A percentile compares a stretch with the other conserved stretches of the same genome.
These are phyloP conservation scores for Setipinna tenuifilis DNA, from an alignment of 2,797 vertebrate genomes.

Conservation along the genomic window DNA sequence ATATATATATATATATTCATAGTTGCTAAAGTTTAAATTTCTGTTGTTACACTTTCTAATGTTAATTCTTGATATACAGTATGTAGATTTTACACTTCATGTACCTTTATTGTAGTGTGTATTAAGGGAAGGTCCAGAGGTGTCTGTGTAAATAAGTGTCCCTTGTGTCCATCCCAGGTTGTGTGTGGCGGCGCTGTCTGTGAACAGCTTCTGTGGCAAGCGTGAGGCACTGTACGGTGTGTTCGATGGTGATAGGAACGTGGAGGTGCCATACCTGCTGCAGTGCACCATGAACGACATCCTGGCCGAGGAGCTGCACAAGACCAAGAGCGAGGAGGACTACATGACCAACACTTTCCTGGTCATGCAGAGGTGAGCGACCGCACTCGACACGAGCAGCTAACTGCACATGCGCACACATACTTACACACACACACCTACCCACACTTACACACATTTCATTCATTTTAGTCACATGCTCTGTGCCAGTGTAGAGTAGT, in stretches of 20 bases:
- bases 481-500: not conserved
- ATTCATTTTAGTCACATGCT: not conserved
- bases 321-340: constrained; percentile 90
- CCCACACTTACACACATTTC: not conserved
- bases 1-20: too few species aligned
- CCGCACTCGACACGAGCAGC: too few species aligned
- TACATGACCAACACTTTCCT: constrained; percentile 98
- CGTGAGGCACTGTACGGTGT: constrained; percentile 94
- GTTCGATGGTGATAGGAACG: constrained; percentile 96
- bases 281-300: constrained; percentile 98
- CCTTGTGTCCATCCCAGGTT: constrained; percentile 70
- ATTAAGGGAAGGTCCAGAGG: too few species aligned
- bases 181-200: constrained; percentile 92
- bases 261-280: constrained; percentile 92
- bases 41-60: too few species aligned
- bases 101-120: too few species aligned
- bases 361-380: constrained; percentile 90
- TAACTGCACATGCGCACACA: not conserved
- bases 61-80: too few species aligned
- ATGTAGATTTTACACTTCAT: too few species aligned
- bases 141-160: too few species aligned
- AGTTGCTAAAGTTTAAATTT: too few species aligned
- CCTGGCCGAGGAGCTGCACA: constrained; percentile 92
- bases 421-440: not conserved
- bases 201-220: constrained; percentile 93